Base-by-base conservation (phyloP, 2,888 invertebrate genomes). In the Acanthosepion esculentum region DNA sequence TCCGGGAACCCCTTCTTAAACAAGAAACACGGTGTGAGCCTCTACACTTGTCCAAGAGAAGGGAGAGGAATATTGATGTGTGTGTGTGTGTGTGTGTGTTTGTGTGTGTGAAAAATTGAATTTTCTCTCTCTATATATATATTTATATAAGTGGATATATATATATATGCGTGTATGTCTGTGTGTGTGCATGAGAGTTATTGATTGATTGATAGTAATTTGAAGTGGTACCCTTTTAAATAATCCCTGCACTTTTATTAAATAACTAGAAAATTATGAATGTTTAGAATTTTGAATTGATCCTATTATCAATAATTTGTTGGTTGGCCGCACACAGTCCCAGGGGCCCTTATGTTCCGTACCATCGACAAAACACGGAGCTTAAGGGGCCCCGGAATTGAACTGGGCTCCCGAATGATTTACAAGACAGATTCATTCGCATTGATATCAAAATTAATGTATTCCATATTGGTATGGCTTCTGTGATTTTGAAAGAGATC, bases 311-410 rank as follows among this genome's bases (percentile, higher is more conserved):
- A 78, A n/a, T 33, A 12, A 15, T 78, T 29, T 93, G 93, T 50
- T 93, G 93, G 53, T n/a, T 53, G 93, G 93, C 93, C 93, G 48
- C 53, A 53, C 53, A 50, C 93, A 93, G 48, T 93, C 93, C 93
- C 93, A 93, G 93, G 93, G 93, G 93, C 93, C 93, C 93, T 93
- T 93, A 93, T 93, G 93, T 93, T 93, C 93, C 93, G 93, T 50
- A 93, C 48, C n/a, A 53, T 93, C 53, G 48, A 48, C 48, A 93
- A 15, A 93, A 93, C 93, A 93, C 93, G 93, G 93, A 93, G 50
- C 93, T 93, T 93, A 93, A 93, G 93, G 93, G 93, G 93, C 48
- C 93, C 93, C 93, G 48, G 93, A 50, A 93, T 53, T 48, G 93
- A 93, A 93, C 50, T 53, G 93, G 29, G 93, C 48, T 93, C 29